These are phyloP conservation scores for Stegostoma tigrinum DNA, from an alignment of 2,113 vertebrate genomes.

Conservation along the genomic window DNA sequence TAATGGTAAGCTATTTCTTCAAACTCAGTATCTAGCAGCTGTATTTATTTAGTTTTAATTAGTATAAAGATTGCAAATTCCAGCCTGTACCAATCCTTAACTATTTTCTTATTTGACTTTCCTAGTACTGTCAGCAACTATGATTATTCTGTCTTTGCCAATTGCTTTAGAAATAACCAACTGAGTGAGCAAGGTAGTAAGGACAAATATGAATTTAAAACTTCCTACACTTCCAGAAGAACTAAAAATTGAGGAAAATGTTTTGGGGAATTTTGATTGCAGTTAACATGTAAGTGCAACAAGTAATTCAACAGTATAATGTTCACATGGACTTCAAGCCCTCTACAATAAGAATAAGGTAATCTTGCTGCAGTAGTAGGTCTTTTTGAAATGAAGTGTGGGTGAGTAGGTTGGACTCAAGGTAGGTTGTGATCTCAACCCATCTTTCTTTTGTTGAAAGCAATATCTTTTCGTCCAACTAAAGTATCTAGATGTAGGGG, in stretches of 20 bases:
- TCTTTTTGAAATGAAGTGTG: not conserved
- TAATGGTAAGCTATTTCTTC: slow-evolving; percentile 62
- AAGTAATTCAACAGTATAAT: not conserved
- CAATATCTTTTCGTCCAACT: too few relatives aligned
- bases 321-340: not conserved
- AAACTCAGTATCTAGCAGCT: not conserved
- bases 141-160: not conserved
- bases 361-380: not conserved
- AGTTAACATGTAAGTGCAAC: not conserved
- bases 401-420: not conserved
- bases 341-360: not conserved
- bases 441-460: too few relatives aligned
- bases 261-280: not conserved
- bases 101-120: not conserved
- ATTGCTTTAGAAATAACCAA: too few relatives aligned
- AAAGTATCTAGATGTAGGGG: too few relatives aligned
- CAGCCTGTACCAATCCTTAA: too few relatives aligned
- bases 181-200: not conserved
- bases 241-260: not conserved
- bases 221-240: too few relatives aligned
- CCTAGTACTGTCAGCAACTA: not conserved
- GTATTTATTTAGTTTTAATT: not conserved
- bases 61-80: not conserved
- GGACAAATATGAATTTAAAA: not conserved
- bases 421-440: too few relatives aligned